A percentile compares a stretch with the other conserved stretches of the same genome.
Evolutionary conservation across 2,797 vertebrate species (phyloP).

Genomic region (Thamnophis elegans): DNA sequence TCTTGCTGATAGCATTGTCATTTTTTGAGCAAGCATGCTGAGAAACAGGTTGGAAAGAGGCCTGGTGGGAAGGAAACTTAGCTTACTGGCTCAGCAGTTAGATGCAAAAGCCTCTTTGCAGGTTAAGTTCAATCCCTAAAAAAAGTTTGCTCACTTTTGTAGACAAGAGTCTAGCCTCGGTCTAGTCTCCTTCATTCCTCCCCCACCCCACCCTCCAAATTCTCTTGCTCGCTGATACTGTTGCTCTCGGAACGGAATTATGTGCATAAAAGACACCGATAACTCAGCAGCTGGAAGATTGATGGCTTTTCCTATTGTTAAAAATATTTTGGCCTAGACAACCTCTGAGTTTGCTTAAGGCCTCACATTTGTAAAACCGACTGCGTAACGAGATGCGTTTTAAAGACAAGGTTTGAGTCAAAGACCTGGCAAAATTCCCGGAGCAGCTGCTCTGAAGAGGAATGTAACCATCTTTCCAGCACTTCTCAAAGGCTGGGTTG

Average conservation of each 20-base stretch:
- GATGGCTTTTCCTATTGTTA: conserved; percentile 74
- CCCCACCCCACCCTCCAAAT: not conserved
- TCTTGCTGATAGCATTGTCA: not conserved
- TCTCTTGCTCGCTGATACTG: not conserved
- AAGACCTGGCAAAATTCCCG: conserved; percentile 60
- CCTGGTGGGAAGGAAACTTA: not conserved
- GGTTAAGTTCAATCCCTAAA: not conserved
- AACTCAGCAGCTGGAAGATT: conserved; percentile 64
- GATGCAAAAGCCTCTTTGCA: not conserved
- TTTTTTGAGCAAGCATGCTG: not conserved
- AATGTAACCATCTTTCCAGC: conserved; percentile 40
- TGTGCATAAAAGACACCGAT: conserved; percentile 58
- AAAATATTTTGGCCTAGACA: conserved; percentile 66
- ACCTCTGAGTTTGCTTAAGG: conserved; percentile 67
- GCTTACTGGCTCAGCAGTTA: not conserved
- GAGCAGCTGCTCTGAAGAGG: conserved; percentile 48
- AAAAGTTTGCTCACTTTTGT: not conserved
- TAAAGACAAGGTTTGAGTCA: conserved; percentile 49
- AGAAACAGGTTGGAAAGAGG: not conserved
- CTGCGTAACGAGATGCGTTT: conserved; percentile 60
- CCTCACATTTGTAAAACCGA: conserved; percentile 63
- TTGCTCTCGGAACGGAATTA: conserved; percentile 17
- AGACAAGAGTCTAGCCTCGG: not conserved
- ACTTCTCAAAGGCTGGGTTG: not conserved
- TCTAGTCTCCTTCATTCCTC: not conserved